phyloP scores from a whole-genome alignment of 1,140 invertebrate species.

The Drosophila bocqueti region DNA sequence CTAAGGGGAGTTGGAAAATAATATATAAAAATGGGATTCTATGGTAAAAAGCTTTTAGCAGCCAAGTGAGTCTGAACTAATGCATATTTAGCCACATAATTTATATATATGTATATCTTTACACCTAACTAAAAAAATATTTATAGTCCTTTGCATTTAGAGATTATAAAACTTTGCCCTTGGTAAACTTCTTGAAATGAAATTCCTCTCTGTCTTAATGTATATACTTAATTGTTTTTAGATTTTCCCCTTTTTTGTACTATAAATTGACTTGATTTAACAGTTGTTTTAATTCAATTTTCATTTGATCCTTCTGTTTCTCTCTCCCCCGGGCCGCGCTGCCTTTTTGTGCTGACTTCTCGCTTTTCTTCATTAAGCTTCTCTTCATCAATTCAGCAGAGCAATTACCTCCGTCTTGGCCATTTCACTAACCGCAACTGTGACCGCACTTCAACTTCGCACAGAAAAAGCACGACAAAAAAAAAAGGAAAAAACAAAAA shows the following conservation, averaged over 20 bases:
- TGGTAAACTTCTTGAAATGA: no score
- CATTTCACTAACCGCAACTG: slow-evolving; percentile 41
- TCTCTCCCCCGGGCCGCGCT: background rate
- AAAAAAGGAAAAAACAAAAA: background rate
- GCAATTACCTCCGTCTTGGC: slow-evolving; percentile 49
- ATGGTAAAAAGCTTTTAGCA: slow-evolving; percentile 12
- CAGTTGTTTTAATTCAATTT: slow-evolving; percentile 14
- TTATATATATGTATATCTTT: background rate
- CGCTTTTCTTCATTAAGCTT: slow-evolving; percentile 45
- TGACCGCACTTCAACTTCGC: slow-evolving; percentile 50
- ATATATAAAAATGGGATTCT: background rate
- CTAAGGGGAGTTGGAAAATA: background rate
- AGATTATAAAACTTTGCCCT: background rate
- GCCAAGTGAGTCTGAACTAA: background rate
- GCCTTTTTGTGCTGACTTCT: slow-evolving; percentile 17
- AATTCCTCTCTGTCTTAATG: background rate
- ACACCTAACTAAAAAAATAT: background rate
- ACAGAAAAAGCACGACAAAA: slow-evolving; percentile 1
- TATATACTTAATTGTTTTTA: background rate
- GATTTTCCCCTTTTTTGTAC: background rate
- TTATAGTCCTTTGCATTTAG: background rate
- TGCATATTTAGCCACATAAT: background rate
- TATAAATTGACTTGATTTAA: slow-evolving; percentile 3
- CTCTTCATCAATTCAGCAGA: slow-evolving; percentile 45
- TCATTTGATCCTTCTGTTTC: background rate